Percentiles rank a stretch among this genome's conserved stretches.
Evolutionary conservation across 1,140 invertebrate species (phyloP).

Genomic region (Brachionus plicatilis): DNA sequence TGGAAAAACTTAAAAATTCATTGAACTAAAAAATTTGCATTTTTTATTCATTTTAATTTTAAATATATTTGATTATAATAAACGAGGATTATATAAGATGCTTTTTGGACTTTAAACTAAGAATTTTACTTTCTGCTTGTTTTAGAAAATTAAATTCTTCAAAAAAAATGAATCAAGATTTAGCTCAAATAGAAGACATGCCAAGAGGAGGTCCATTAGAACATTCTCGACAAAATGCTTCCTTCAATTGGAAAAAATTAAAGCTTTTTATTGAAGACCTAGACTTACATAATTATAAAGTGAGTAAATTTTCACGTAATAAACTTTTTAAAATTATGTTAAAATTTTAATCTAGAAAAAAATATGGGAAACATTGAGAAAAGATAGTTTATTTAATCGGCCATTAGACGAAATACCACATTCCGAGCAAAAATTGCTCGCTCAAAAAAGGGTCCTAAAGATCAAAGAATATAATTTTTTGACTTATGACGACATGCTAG

Average conservation of each 20-base stretch:
- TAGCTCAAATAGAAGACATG: conserved; percentile 10
- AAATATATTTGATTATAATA: background rate
- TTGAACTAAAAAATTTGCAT: background rate
- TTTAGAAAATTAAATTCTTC: background rate
- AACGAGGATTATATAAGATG: background rate
- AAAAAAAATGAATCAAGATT: background rate
- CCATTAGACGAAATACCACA: conserved; percentile 43
- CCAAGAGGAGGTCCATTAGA: conserved; percentile 63
- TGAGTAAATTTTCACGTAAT: conserved; percentile 45
- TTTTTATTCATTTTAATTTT: conserved; percentile 18
- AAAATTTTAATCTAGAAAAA: conserved; percentile 62
- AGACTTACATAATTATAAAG: conserved; percentile 67
- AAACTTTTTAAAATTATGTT: background rate
- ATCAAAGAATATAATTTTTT: conserved; percentile 64
- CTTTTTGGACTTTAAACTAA: background rate
- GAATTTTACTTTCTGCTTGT: background rate
- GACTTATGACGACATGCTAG: conserved; percentile 60
- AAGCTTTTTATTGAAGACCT: conserved; percentile 68
- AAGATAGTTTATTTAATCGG: conserved; percentile 70
- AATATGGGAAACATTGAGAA: conserved; percentile 72
- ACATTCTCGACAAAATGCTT: conserved; percentile 65
- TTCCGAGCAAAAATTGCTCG: background rate
- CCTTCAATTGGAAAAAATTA: conserved; percentile 74
- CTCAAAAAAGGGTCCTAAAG: conserved; percentile 55
- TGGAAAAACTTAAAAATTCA: background rate